A percentile compares a stretch with the other conserved stretches of the same genome.
Evolutionary conservation across 2,888 invertebrate genomes (phyloP).

Genomic region (Lochmaea crataegi): DNA sequence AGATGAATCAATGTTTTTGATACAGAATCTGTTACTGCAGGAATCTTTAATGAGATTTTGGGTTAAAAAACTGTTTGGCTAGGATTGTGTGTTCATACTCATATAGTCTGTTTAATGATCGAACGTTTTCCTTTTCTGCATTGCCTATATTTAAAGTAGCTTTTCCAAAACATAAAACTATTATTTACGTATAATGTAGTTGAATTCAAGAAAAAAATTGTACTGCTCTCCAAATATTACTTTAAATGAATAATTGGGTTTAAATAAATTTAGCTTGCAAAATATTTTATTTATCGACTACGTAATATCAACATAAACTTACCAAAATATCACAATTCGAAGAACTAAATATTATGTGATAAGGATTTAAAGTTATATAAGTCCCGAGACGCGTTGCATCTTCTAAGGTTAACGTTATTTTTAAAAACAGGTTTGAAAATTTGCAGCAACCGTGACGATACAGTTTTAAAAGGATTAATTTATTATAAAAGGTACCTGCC

Average conservation of each 20-base stretch:
- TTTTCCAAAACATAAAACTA: no score
- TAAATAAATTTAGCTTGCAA: background rate
- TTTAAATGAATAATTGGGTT: background rate
- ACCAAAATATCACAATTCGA: background rate
- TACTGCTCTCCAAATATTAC: background rate
- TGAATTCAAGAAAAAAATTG: no score
- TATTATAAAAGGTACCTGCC: conserved; percentile 18
- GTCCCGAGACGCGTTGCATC: conserved; percentile 13
- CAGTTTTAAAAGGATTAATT: conserved; percentile 17
- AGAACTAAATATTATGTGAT: background rate
- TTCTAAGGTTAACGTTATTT: conserved; percentile 15
- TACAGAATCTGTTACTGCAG: no score
- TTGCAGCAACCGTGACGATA: conserved; percentile 20
- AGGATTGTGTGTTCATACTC: no score
- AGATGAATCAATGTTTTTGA: no score
- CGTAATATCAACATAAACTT: background rate
- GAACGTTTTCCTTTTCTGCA: no score
- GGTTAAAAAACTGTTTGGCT: no score
- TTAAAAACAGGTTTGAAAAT: conserved; percentile 17
- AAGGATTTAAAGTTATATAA: conserved; percentile 12
- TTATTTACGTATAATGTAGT: no score
- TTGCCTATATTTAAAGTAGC: no score
- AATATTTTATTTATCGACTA: background rate
- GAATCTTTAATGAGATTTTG: no score
- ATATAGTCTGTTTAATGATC: no score